Evolutionary conservation across 23 tunicate species (phyloP).

Genomic region (Ciona savignyi): DNA sequence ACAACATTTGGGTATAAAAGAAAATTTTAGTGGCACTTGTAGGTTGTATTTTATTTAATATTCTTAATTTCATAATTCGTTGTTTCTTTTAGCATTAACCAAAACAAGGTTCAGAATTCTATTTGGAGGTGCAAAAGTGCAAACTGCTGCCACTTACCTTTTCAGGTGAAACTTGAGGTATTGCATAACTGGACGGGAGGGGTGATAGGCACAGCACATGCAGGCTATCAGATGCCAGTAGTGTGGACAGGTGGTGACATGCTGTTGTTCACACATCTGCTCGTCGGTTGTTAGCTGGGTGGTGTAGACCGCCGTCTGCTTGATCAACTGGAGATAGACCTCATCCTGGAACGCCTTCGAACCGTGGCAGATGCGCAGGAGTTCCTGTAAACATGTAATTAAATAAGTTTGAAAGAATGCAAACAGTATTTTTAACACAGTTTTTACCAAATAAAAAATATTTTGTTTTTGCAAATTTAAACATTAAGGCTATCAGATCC

Average conservation of each 20-base stretch:
- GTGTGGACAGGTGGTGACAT: slow-evolving; percentile 81
- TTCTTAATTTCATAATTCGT: too few relatives aligned
- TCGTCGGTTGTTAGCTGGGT: slow-evolving; percentile 59
- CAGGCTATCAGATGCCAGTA: slow-evolving; percentile 96
- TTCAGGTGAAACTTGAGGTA: slow-evolving; percentile 69
- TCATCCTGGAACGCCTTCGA: slow-evolving; percentile 73
- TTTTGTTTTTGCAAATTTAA: too few relatives aligned
- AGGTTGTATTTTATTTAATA: too few relatives aligned
- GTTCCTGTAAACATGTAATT: slow-evolving; percentile 26
- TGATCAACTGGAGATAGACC: slow-evolving; percentile 75
- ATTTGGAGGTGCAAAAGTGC: background rate
- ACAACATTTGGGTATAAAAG: too few relatives aligned
- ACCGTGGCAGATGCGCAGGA: slow-evolving; percentile 53
- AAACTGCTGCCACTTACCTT: slow-evolving; percentile 23
- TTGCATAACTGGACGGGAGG: slow-evolving; percentile 60
- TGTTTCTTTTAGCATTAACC: too few relatives aligned
- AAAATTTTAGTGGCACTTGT: too few relatives aligned
- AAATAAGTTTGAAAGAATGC: background rate
- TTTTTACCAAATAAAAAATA: too few relatives aligned
- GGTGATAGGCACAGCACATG: slow-evolving; percentile 93
- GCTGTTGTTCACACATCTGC: slow-evolving; percentile 76
- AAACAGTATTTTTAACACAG: background rate
- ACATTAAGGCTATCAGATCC: too few relatives aligned
- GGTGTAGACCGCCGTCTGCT: slow-evolving; percentile 74
- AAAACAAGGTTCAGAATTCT: background rate